phyloP scores from a whole-genome alignment of 2,888 invertebrate species.

The Toxonevra muliebris region DNA sequence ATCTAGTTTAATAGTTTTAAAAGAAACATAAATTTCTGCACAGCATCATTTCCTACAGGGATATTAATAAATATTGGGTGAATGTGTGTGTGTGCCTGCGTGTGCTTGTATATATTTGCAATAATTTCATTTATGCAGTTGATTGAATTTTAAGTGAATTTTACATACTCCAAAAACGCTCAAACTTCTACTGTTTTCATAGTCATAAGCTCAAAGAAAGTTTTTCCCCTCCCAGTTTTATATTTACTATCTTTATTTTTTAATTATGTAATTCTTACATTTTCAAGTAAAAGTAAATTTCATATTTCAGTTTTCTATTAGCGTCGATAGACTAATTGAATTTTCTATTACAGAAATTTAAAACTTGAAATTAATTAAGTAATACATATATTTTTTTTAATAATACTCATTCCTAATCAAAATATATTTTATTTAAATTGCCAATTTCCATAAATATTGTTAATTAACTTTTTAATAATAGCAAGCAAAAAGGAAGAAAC shows the following conservation, averaged over 20 bases:
- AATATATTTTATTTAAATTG: background rate
- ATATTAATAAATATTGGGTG: background rate
- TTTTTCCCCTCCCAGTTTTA: too few species aligned
- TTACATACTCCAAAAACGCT: background rate
- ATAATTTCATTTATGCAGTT: slow-evolving; percentile 26
- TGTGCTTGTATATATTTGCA: slow-evolving; percentile 25
- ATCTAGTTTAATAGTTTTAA: too few species aligned
- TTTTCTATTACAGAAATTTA: too few species aligned
- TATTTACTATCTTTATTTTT: too few species aligned
- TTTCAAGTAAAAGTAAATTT: too few species aligned
- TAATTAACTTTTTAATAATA: background rate
- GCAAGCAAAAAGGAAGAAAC: background rate
- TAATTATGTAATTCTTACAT: too few species aligned
- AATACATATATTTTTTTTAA: too few species aligned
- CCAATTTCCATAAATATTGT: background rate
- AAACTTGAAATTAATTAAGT: too few species aligned
- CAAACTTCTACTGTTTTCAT: too few species aligned
- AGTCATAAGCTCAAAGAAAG: too few species aligned
- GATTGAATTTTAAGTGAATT: slow-evolving; percentile 29
- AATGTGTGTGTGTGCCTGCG: slow-evolving; percentile 35
- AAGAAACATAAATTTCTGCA: background rate
- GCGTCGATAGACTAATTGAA: too few species aligned
- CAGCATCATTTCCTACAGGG: background rate
- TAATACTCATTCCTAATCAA: background rate
- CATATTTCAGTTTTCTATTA: too few species aligned